Conservation (phyloP, 1,140 invertebrate genomes). For the Delia radicum region DNA sequence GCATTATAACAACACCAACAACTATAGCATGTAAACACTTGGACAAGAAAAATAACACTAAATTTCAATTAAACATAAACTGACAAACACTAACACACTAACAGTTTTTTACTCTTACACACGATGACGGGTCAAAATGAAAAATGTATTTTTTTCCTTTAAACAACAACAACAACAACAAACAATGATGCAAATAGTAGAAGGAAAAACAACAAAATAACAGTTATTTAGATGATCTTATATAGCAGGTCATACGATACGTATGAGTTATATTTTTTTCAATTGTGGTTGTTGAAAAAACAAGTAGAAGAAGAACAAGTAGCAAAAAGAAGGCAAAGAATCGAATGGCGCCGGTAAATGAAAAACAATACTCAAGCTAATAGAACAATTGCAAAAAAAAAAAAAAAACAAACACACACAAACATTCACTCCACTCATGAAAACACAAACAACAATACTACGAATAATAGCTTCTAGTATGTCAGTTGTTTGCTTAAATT, state of each 20-base stretch:
- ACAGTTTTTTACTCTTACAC: background rate
- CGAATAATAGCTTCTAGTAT: slow-evolving; percentile 4
- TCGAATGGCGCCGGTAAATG: background rate
- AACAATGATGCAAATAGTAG: background rate
- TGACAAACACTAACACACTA: background rate
- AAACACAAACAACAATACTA: too few species aligned
- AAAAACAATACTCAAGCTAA: background rate
- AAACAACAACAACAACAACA: background rate
- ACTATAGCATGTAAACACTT: background rate
- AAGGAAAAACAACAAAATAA: background rate
- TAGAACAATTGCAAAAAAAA: background rate
- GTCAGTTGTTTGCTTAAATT: slow-evolving; percentile 9
- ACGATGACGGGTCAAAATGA: too few species aligned
- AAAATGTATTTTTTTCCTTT: too few species aligned
- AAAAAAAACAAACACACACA: background rate
- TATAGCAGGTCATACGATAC: background rate
- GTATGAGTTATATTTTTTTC: background rate
- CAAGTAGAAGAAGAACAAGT: background rate
- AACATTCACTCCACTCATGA: background rate
- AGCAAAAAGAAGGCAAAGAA: background rate
- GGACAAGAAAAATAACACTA: slow-evolving; percentile 7
- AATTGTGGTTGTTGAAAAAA: background rate
- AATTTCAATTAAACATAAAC: slow-evolving; percentile 4
- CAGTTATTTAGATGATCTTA: background rate
- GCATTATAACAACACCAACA: background rate